Base-by-base conservation (phyloP, 2,888 invertebrate species). In the Slavum lentiscoides region DNA sequence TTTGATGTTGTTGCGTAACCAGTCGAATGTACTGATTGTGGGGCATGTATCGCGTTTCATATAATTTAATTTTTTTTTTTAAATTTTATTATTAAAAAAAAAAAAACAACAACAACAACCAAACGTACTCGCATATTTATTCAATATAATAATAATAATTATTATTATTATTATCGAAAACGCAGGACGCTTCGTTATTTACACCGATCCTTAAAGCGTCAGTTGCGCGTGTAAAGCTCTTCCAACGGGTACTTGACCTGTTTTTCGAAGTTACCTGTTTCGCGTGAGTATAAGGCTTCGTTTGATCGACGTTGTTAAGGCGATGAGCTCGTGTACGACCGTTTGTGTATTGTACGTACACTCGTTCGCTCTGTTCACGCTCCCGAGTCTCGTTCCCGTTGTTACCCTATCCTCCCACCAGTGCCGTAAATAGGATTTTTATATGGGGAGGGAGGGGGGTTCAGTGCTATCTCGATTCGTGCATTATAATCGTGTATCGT, bases 251-350 rank as follows among this genome's bases (percentile, higher is more conserved):
- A 77, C 77, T 77, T 77, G 77, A 77, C 77, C 77, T 77, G 30
- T 23, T 77, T 77, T 77, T 21, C 19, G 53, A 77, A 77, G 70
- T 23, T 77, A 77, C 55, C 62, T 70, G 55, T 55, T 62, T 62
- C 21, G 62, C 30, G 30, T 70, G 70, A 77, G 77, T 77, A 77
- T 30, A 4, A 70, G 77, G 77, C 55, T 77, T 77, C 77, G 77
- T 77, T 77, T 77, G 77, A 77, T 77, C 77, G 77, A 77, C 77
- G 77, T 70, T 69, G 77, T 70, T 62, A 70, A 77, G 62, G 70
- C 62, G 77, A 77, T 77, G 77, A 70, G 61, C 66, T 37, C 23
- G 62, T 4, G 30, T 30, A 30, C 30, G 30, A 30, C 8, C 43
- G 62, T 75, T 68, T 30, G 61, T 69, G 49, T 49, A n/a, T n/a